phyloP scores from a whole-genome alignment of 2,113 vertebrate genomes.

The Prolemur simus region DNA sequence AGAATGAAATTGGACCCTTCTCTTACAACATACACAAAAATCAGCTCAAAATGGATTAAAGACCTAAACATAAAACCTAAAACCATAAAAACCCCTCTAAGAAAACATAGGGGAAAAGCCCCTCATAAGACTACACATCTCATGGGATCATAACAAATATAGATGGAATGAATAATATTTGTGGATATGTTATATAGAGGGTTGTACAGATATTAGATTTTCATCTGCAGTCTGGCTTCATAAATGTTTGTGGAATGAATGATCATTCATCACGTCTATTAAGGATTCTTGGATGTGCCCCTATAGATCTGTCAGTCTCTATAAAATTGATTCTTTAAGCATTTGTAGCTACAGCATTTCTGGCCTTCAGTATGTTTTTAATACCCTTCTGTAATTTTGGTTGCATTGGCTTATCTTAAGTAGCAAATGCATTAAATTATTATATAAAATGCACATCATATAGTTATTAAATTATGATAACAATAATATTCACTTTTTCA shows the following conservation, averaged over 20 bases:
- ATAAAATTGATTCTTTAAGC: constrained; percentile 26
- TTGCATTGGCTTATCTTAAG: not conserved
- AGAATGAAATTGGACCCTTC: no score
- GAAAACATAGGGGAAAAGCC: no score
- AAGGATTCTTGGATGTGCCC: not conserved
- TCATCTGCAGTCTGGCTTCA: not conserved
- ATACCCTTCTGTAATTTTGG: not conserved
- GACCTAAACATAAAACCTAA: no score
- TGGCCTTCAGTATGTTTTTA: constrained; percentile 16
- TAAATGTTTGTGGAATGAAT: constrained; percentile 59
- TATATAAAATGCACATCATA: not conserved
- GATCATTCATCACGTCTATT: not conserved
- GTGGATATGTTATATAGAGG: no score
- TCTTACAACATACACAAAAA: no score
- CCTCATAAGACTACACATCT: no score
- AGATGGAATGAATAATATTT: no score
- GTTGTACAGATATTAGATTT: not conserved
- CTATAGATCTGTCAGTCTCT: constrained; percentile 39
- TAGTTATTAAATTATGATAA: constrained; percentile 39
- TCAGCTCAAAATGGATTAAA: no score
- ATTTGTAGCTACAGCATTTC: constrained; percentile 43
- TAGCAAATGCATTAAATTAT: not conserved
- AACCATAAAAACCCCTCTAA: no score
- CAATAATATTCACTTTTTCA: not conserved
- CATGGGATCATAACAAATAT: no score